Conservation (phyloP, 2,797 vertebrate genomes). For the Typhlichthys eigenmanni region DNA sequence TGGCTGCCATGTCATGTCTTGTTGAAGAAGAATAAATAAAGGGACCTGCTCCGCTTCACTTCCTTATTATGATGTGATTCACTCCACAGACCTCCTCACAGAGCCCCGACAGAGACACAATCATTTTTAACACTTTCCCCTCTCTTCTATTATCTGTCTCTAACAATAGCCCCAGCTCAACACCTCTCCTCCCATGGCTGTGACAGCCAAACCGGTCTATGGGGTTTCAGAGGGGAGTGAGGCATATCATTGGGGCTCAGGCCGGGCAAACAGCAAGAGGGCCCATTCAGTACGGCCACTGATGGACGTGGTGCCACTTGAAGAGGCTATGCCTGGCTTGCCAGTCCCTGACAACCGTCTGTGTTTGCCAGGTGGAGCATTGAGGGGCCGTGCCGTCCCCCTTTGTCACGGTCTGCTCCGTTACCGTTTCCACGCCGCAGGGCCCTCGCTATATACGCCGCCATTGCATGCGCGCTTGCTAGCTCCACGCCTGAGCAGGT, state of each 20-base stretch:
- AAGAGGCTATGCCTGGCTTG: constrained; percentile 91
- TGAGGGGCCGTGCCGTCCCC: constrained; percentile 78
- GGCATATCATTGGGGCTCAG: constrained; percentile 84
- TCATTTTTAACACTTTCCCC: constrained; percentile 77
- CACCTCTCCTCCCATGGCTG: constrained; percentile 69
- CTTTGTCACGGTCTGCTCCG: constrained; percentile 81
- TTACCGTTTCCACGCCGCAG: constrained; percentile 76
- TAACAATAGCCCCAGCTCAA: constrained; percentile 71
- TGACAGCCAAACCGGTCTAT: constrained; percentile 79
- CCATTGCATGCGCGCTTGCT: constrained; percentile 65
- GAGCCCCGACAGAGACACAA: constrained; percentile 83
- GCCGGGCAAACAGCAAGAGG: constrained; percentile 77
- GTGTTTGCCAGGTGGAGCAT: constrained; percentile 87
- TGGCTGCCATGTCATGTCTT: constrained; percentile 69
- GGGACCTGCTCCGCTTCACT: constrained; percentile 69
- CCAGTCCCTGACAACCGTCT: constrained; percentile 89
- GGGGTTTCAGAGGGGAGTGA: constrained; percentile 75
- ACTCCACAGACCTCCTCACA: constrained; percentile 72
- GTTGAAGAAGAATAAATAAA: constrained; percentile 67
- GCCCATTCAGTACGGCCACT: constrained; percentile 71
- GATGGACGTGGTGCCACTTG: constrained; percentile 85
- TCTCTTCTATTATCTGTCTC: constrained; percentile 64
- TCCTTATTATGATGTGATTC: constrained; percentile 83
- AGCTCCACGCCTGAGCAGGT: constrained; percentile 79
- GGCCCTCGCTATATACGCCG: constrained; percentile 62